A percentile compares a stretch with the other conserved stretches of the same genome.
phyloP scores from a whole-genome alignment of 1,140 invertebrate genomes.

The Drosophila sp. region DNA sequence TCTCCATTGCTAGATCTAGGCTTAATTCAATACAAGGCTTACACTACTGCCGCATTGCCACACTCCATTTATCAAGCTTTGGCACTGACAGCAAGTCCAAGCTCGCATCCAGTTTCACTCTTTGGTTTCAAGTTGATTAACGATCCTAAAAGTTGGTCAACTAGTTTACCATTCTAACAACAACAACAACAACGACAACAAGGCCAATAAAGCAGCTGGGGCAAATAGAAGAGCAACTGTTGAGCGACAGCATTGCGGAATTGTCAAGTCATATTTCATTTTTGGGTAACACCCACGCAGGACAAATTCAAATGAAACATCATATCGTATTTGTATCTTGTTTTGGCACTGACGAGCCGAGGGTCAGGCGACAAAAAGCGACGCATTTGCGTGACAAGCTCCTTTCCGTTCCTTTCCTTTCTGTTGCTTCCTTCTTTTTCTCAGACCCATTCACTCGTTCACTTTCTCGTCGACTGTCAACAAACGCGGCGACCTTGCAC shows the following conservation, averaged over 20 bases:
- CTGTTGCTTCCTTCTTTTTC: not conserved
- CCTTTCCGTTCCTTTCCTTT: not conserved
- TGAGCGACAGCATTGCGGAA: slow-evolving; percentile 38
- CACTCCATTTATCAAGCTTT: slow-evolving; percentile 53
- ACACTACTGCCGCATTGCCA: slow-evolving; percentile 19
- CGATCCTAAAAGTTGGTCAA: slow-evolving; percentile 41
- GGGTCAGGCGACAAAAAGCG: slow-evolving; percentile 25
- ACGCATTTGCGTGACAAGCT: slow-evolving; percentile 60
- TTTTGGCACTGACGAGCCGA: not conserved
- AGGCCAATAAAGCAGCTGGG: slow-evolving; percentile 15
- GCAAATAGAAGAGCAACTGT: slow-evolving; percentile 15
- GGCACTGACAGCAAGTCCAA: slow-evolving; percentile 48
- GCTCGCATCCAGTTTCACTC: slow-evolving; percentile 41
- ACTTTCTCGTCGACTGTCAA: slow-evolving; percentile 53
- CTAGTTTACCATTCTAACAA: slow-evolving; percentile 1
- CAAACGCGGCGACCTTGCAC: slow-evolving; percentile 52
- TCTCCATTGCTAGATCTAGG: slow-evolving; percentile 2
- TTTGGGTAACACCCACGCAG: slow-evolving; percentile 54
- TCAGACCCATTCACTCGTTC: not conserved
- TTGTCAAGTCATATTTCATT: slow-evolving; percentile 78
- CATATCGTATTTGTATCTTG: slow-evolving; percentile 65
- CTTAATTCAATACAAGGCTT: slow-evolving; percentile 16
- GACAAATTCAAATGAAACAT: slow-evolving; percentile 71
- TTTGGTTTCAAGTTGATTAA: slow-evolving; percentile 51
- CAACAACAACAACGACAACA: slow-evolving; percentile 29